Evolutionary conservation across 2,113 vertebrate genomes (phyloP).

Genomic region (Sylvilagus bachmani): DNA sequence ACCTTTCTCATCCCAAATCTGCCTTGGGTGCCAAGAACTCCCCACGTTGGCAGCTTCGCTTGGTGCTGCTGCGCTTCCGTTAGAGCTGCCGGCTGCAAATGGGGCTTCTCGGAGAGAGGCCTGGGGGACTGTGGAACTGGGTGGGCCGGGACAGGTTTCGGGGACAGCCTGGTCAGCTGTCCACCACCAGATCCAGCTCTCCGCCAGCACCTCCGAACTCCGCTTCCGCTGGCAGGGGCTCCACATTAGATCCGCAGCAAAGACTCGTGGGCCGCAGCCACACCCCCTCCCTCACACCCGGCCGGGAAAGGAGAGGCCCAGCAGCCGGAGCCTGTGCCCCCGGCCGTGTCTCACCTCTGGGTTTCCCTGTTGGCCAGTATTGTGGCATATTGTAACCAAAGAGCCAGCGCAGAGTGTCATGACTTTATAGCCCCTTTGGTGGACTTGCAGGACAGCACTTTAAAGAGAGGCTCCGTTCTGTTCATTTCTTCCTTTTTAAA

Average conservation of each 20-base stretch:
- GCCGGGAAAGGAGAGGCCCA: background rate
- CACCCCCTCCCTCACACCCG: background rate
- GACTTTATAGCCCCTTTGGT: background rate
- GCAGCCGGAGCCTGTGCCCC: too few species aligned
- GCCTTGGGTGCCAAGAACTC: background rate
- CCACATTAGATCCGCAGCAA: background rate
- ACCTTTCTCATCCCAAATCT: background rate
- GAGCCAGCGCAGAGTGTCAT: background rate
- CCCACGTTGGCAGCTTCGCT: background rate
- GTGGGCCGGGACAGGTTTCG: background rate
- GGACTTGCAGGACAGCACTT: background rate
- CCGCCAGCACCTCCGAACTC: background rate
- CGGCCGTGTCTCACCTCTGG: background rate
- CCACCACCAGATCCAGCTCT: background rate
- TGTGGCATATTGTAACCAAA: background rate
- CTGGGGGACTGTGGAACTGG: background rate
- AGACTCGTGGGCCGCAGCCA: background rate
- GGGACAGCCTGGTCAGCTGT: background rate
- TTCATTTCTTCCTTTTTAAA: conserved; percentile 27
- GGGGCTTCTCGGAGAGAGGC: background rate
- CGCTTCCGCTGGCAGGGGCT: background rate
- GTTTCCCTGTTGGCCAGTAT: background rate
- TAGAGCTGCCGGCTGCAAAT: background rate
- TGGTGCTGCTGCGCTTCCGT: background rate
- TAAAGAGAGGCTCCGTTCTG: background rate